These are phyloP conservation scores for Andricus quercusramuli DNA, from an alignment of 2,888 invertebrate genomes.

Conservation along the genomic window DNA sequence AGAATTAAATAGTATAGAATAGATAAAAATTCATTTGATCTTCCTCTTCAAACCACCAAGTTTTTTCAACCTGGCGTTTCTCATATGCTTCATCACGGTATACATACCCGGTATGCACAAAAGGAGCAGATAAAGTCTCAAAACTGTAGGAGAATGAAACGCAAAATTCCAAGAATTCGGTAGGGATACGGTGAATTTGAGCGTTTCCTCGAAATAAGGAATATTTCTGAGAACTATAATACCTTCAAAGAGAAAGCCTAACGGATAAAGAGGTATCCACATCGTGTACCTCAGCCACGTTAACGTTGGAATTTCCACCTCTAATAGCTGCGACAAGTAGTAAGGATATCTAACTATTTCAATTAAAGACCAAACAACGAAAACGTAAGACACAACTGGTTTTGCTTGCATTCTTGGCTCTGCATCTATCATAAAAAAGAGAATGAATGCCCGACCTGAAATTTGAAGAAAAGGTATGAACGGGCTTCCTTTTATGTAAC, in stretches of 20 bases:
- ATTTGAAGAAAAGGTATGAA: conserved; percentile 89
- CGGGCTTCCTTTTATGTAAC: conserved; percentile 90
- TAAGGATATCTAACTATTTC: conserved; percentile 96
- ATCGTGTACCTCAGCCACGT: conserved; percentile 96
- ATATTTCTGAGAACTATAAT: conserved; percentile 90
- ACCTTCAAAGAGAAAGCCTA: conserved; percentile 93
- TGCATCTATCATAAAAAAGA: conserved; percentile 90
- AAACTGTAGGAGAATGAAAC: conserved; percentile 90
- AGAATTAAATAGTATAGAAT: neutral
- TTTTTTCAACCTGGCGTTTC: conserved; percentile 85
- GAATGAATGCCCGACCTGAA: conserved; percentile 87
- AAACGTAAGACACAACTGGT: conserved; percentile 93
- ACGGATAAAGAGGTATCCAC: conserved; percentile 96
- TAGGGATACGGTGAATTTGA: conserved; percentile 86
- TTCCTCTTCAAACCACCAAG: conserved; percentile 77
- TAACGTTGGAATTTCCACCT: conserved; percentile 86
- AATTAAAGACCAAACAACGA: conserved; percentile 89
- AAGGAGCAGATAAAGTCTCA: conserved; percentile 88
- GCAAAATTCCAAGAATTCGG: conserved; percentile 93
- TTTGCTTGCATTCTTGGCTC: conserved; percentile 93
- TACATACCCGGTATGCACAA: conserved; percentile 89
- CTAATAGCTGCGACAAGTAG: conserved; percentile 90
- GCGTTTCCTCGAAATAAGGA: conserved; percentile 93
- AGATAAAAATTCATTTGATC: conserved; percentile 55
- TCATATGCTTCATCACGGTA: conserved; percentile 92